Evolutionary conservation across 2,888 invertebrate species (phyloP).

Genomic region (Lithophane socia): DNA sequence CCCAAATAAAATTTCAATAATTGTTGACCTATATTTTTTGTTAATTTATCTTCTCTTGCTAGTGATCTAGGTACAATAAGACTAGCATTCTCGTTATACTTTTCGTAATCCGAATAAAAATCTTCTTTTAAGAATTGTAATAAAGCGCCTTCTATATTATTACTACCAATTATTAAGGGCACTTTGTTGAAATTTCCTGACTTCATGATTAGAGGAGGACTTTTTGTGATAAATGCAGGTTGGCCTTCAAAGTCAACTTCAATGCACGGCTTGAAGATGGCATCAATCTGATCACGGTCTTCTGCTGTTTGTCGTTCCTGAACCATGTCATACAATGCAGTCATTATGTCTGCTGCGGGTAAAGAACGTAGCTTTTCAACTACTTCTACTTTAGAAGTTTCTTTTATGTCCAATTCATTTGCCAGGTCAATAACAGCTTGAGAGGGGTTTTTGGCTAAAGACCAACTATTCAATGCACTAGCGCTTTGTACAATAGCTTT

Average conservation of each 20-base stretch:
- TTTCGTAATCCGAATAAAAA: slow-evolving; percentile 80
- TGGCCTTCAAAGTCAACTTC: slow-evolving; percentile 86
- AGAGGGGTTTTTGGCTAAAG: slow-evolving; percentile 80
- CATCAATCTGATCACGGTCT: slow-evolving; percentile 74
- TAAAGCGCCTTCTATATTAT: slow-evolving; percentile 81
- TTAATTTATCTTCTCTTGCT: slow-evolving; percentile 72
- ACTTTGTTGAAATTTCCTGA: slow-evolving; percentile 85
- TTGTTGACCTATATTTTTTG: slow-evolving; percentile 79
- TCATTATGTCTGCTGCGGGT: slow-evolving; percentile 76
- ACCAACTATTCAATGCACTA: slow-evolving; percentile 85
- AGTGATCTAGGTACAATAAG: slow-evolving; percentile 81
- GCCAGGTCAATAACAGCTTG: slow-evolving; percentile 77
- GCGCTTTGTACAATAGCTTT: slow-evolving; percentile 87
- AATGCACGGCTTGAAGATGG: slow-evolving; percentile 84
- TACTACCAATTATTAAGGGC: slow-evolving; percentile 85
- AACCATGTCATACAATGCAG: slow-evolving; percentile 68
- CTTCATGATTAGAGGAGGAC: slow-evolving; percentile 81
- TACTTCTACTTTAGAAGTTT: slow-evolving; percentile 75
- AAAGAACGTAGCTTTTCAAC: slow-evolving; percentile 79
- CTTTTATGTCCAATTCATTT: slow-evolving; percentile 77
- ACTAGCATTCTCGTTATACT: slow-evolving; percentile 78
- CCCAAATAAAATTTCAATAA: slow-evolving; percentile 83
- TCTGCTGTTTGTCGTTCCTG: slow-evolving; percentile 42
- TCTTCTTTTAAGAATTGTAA: slow-evolving; percentile 75
- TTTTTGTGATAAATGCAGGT: slow-evolving; percentile 83